Base-by-base conservation (phyloP, 2,888 invertebrate species). In the Pediacus dermestoides region DNA sequence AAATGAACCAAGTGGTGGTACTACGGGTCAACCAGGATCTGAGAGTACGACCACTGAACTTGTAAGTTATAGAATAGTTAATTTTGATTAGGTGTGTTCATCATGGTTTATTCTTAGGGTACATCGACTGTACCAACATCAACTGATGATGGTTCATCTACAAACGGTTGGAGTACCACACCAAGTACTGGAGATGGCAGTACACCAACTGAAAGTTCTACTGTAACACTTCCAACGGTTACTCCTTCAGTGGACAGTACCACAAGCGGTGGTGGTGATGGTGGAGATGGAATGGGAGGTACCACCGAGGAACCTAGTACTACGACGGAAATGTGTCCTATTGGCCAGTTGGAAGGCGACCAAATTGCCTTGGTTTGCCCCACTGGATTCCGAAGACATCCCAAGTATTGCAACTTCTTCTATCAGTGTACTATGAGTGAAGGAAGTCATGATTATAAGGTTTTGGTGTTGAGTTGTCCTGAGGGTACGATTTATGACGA, bases 381-480 rank as follows among this genome's bases (percentile, higher is more conserved):
- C 4, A 85, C 88, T 3, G 88, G 88, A 21, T 89, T 90, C 68
- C 77, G 77, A 58, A 74, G 87, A 47, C 88, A 90, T 74, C 88
- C 89, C 0, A 85, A 84, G 62, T 81, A 83, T 59, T 89, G 89
- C 56, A 85, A 86, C 58, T 67, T 86, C 53, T 88, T 89, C 70
- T 90, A 90, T 62, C 89, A 89, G 65, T 90, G 89, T 56, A 82
- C 81, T 10, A 78, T 77, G 51, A 75, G 76, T 39, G 71, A 77
- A 4, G 75, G 78, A 15, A 79, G 70, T 28, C 79, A 81, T 59
- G 82, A 88, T 48, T 70, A 83, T n/a, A 87, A 83, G 61, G 74
- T 88, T 44, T 74, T 85, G 1, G 76, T 81, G 4, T 77, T 89
- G 52, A 80, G 80, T 48, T 90, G 89, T 66, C 87, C 88, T 7